These are phyloP conservation scores for Channa striata DNA, from an alignment of 2,797 vertebrate genomes.

Conservation along the genomic window DNA sequence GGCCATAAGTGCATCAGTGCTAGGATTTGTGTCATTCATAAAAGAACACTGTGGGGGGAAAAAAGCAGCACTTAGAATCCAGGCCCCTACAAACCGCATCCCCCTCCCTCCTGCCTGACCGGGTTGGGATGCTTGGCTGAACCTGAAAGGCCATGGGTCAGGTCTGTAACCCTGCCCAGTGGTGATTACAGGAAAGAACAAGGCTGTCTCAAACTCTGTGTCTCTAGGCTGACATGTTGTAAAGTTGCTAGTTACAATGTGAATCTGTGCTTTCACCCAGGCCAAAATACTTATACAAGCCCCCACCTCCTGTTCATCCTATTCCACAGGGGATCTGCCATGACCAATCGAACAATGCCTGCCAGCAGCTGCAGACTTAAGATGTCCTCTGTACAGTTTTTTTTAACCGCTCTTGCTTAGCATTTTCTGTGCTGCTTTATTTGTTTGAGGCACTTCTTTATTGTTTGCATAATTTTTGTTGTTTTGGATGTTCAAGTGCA, in stretches of 20 bases:
- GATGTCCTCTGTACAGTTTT: slow-evolving; percentile 51
- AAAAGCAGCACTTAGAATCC: slow-evolving; percentile 37
- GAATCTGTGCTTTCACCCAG: slow-evolving; percentile 42
- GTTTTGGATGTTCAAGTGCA: slow-evolving; percentile 7
- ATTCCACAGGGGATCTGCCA: slow-evolving; percentile 57
- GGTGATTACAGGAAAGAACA: slow-evolving; percentile 53
- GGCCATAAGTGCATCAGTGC: slow-evolving; percentile 52
- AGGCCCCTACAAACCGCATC: slow-evolving; percentile 32
- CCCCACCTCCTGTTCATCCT: slow-evolving; percentile 39
- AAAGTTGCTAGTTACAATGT: slow-evolving; percentile 54
- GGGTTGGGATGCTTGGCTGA: slow-evolving; percentile 68
- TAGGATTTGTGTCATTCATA: slow-evolving; percentile 66
- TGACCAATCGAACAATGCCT: slow-evolving; percentile 77
- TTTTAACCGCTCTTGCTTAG: slow-evolving; percentile 25
- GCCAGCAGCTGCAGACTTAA: slow-evolving; percentile 77
- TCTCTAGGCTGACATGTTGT: slow-evolving; percentile 46
- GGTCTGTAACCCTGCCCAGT: slow-evolving; percentile 60
- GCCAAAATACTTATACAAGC: slow-evolving; percentile 64
- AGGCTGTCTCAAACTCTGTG: slow-evolving; percentile 36
- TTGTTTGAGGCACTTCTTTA: slow-evolving; percentile 2
- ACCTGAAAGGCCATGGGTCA: slow-evolving; percentile 68
- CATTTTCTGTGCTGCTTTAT: slow-evolving; percentile 33
- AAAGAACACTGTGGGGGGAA: slow-evolving; percentile 55
- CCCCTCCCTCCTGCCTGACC: slow-evolving; percentile 42
- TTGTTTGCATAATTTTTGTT: slow-evolving; percentile 7